Base-by-base conservation (phyloP, 1,140 invertebrate genomes). In the Sitophilus oryzae region DNA sequence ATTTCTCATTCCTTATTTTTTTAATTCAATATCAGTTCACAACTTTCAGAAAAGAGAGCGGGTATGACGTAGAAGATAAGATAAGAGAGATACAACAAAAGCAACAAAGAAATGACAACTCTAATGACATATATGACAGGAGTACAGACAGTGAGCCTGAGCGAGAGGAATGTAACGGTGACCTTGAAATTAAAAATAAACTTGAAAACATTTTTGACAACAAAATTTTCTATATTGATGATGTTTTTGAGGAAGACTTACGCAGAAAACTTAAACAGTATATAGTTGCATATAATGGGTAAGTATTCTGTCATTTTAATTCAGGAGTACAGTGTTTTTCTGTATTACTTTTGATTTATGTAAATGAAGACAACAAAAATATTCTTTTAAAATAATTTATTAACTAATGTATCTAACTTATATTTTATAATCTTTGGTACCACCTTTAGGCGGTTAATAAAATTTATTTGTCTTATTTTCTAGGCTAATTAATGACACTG, bases 41-140 rank as follows among this genome's bases (percentile, higher is more conserved):
- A 16, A 16, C 10, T 45, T 51, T 45, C 46, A 56, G 53, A 16
- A 62, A 16, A n/a, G 60, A 58, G 16, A 34, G 48, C 18, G 60
- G 43, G n/a, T 60, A 58, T 3, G 78, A 81, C 58, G 79, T 76
- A 0, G 78, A 81, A 56, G 79, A 79, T 45, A 77, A 78, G 63
- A 74, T 80, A 25, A 72, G 77, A 54, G 71, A 69, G 48, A 73
- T 74, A 40, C 16, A 38, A 36, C 19, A 23, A 11, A 52, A 49
- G 48, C 55, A 56, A 25, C 10, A 18, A 3, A 18, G 37, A 25
- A 16, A 22, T 22, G 36, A 47, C 21, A 30, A 9, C 6, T 44
- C 6, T 23, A 23, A 20, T 20, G 44, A 56, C 16, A 42, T 49
- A 38, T 64, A 49, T 49, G 30, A 37, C 16, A 25, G 18, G 1